Base-by-base conservation (phyloP, 2,888 invertebrate species). In the Portevinia maculata region DNA sequence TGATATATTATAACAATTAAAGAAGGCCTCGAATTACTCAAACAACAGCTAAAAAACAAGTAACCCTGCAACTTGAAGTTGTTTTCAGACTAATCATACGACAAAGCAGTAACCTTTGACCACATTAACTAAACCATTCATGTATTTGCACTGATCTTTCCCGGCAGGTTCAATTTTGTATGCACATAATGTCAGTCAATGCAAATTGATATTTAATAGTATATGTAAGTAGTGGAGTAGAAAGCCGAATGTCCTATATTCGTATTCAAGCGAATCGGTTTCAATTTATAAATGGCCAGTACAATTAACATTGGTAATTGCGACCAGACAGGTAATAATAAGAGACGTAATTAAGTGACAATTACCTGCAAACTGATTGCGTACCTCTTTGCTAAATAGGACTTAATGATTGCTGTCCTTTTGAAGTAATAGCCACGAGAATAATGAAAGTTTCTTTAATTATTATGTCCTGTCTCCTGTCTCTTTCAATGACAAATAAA, bases 331-430 rank as follows among this genome's bases (percentile, higher is more conserved):
- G 88, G 88, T 88, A 87, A 88, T 89, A 89, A 89, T 88, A n/a
- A n/a, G n/a, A 85, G 85, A 86, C 85, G 86, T 86, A 88, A 89
- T 89, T 89, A 89, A 88, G 86, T 87, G 86, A 84, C 88, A 88
- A 89, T 89, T 88, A 88, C 28, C 34, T 19, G 34, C 30, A 32
- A 52, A 69, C 79, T 64, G 64, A 69, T 81, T 70, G 52, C 55
- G 59, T 59, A 53, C 32, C 53, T 57, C 24, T 55, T 15, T 48
- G 32, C 53, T 60, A 60, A 46, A 39, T 37, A 67, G 67, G 67
- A 74, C 48, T 41, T 48, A 37, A 11, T 48, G 32, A 60, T 44
- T 37, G 44, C n/a, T 17, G 17, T 15, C 8, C 37, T 28, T 32
- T 46, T 37, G 11, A 8, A 39, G 39, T 28, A 7, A 19, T 32